Percentiles rank a stretch among this genome's conserved stretches.
Evolutionary conservation across 2,113 vertebrate species (phyloP).

Genomic region (Dasyprocta punctata): DNA sequence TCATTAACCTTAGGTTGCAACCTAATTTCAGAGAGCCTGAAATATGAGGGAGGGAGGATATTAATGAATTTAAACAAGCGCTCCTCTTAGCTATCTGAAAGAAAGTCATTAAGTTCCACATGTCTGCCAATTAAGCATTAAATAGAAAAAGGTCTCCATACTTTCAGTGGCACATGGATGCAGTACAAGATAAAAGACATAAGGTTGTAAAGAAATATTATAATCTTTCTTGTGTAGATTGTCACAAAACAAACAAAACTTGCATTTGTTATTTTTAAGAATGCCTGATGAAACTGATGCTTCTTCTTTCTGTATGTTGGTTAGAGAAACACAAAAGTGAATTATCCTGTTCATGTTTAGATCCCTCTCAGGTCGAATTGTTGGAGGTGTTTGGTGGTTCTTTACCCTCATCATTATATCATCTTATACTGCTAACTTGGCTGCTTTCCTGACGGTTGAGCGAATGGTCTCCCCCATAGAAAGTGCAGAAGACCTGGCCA

Average conservation of each 20-base stretch:
- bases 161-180: background rate
- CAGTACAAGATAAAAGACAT: background rate
- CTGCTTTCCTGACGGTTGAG: conserved; percentile 99
- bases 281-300: conserved; percentile 19
- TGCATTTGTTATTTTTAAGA: conserved; percentile 52
- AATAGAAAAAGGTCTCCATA: background rate
- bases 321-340: conserved; percentile 81
- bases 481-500: conserved; percentile 98
- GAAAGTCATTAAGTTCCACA: background rate
- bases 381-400: conserved; percentile 99
- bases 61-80: background rate
- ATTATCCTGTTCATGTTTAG: conserved; percentile 89
- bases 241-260: background rate
- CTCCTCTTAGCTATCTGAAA: background rate
- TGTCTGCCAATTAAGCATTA: background rate
- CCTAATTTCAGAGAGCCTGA: background rate
- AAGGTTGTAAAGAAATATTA: background rate
- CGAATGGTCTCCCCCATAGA: conserved; percentile 99
- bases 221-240: background rate
- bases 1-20: background rate
- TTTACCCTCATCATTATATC: conserved; percentile 99
- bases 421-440: conserved; percentile 99
- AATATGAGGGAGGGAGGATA: background rate
- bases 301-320: background rate
- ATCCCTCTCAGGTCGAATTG: conserved; percentile 98